phyloP scores from a whole-genome alignment of 2,797 vertebrate species.

The Coranthus polyacanthus region DNA sequence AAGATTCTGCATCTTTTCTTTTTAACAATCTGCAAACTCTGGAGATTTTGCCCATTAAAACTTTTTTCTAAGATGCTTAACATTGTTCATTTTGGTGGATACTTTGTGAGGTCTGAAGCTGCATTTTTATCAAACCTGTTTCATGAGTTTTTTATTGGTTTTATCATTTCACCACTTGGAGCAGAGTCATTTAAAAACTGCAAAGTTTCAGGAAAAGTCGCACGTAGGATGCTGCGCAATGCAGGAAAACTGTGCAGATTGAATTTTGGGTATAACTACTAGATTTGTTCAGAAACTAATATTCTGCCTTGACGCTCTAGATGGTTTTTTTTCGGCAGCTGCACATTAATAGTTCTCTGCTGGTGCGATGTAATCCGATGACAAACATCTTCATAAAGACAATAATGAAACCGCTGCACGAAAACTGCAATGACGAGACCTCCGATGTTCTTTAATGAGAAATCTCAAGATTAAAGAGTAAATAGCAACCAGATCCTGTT shows the following conservation, averaged over 20 bases:
- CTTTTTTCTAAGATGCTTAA: no score
- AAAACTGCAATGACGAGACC: slow-evolving; percentile 6
- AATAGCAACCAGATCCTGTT: slow-evolving; percentile 25
- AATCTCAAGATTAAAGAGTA: slow-evolving; percentile 28
- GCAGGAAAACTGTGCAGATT: slow-evolving; percentile 4
- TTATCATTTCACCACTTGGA: neutral
- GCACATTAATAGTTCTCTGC: neutral
- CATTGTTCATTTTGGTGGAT: no score
- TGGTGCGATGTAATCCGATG: slow-evolving; percentile 3
- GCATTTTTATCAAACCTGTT: neutral
- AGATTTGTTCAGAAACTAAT: no score
- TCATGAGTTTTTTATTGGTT: slow-evolving; percentile 5
- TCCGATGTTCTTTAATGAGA: slow-evolving; percentile 30
- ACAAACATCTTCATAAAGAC: slow-evolving; percentile 4
- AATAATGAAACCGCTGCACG: neutral
- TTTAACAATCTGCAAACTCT: neutral
- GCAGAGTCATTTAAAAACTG: neutral
- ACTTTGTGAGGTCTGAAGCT: no score
- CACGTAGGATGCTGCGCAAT: no score
- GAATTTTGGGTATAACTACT: neutral
- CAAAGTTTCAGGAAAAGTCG: neutral
- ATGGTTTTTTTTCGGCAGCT: slow-evolving; percentile 4
- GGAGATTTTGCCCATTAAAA: neutral
- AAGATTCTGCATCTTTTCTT: neutral
- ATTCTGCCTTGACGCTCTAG: no score